These are phyloP conservation scores for Rhyacophila brunnea DNA, from an alignment of 1,140 invertebrate species.

Conservation along the genomic window DNA sequence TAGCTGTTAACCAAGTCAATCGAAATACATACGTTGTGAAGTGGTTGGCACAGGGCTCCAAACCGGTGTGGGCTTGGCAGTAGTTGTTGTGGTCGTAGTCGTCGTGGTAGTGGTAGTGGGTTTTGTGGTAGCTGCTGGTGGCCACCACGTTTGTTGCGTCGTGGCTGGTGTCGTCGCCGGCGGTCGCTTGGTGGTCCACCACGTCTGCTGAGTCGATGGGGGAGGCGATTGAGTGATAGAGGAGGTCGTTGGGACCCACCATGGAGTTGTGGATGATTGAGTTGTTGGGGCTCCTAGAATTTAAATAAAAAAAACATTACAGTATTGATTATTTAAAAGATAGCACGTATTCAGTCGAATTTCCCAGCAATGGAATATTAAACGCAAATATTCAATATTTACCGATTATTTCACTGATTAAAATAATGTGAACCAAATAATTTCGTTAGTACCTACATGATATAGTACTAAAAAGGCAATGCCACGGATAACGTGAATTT, in stretches of 20 bases:
- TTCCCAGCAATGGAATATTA: too few relatives aligned
- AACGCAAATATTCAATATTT: too few relatives aligned
- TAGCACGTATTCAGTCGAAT: too few relatives aligned
- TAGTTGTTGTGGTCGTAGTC: conserved; percentile 40
- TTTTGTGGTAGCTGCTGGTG: conserved; percentile 40
- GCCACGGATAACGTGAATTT: too few relatives aligned
- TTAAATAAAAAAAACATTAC: too few relatives aligned
- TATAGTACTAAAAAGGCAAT: too few relatives aligned
- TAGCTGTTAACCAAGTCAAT: too few relatives aligned
- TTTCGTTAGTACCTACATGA: too few relatives aligned
- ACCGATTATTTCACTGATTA: too few relatives aligned
- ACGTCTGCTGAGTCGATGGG: conserved; percentile 27
- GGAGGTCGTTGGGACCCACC: conserved; percentile 37
- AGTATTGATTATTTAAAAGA: too few relatives aligned
- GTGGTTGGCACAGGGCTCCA: conserved; percentile 23
- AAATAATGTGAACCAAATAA: too few relatives aligned
- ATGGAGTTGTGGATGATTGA: conserved; percentile 33
- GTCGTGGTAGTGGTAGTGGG: conserved; percentile 41
- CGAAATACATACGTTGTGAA: conserved; percentile 19
- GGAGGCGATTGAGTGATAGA: conserved; percentile 37
- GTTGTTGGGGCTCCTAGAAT: conserved; percentile 23
- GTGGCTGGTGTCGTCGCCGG: conserved; percentile 45
- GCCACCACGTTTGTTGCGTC: conserved; percentile 37
- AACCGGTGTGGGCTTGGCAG: conserved; percentile 31
- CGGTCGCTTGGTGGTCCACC: conserved; percentile 50